These are phyloP conservation scores for Lonchura striata DNA, from an alignment of 2,113 vertebrate species.

Conservation along the genomic window DNA sequence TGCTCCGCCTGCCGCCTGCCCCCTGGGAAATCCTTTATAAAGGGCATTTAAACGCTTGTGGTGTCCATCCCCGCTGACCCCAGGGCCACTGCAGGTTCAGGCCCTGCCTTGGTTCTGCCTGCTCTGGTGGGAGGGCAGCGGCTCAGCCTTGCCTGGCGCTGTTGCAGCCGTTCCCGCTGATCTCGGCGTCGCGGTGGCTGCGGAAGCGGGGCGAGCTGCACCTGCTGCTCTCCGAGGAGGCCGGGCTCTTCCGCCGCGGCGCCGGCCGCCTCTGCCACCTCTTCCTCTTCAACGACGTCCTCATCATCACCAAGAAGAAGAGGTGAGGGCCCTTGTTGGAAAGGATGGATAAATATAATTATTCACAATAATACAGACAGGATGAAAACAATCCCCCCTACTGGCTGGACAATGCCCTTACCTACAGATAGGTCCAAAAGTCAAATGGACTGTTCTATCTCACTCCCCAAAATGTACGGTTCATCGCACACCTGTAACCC, in stretches of 20 bases:
- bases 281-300: conserved; percentile 91
- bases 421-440: too few species aligned
- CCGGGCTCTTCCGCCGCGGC: conserved; percentile 84
- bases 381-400: too few species aligned
- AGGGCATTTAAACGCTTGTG: rapidly evolving
- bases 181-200: conserved; percentile 90
- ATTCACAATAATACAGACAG: too few species aligned
- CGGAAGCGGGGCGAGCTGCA: conserved; percentile 86
- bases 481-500: too few species aligned
- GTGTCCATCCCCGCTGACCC: not conserved
- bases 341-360: too few species aligned
- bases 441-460: too few species aligned
- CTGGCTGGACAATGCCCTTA: too few species aligned
- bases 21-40: not conserved
- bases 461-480: too few species aligned
- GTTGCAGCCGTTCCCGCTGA: conserved; percentile 82
- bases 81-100: rapidly evolving
- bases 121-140: rapidly evolving
- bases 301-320: conserved; percentile 93
- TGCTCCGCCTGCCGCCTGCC: rapidly evolving
- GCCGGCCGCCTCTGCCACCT: conserved; percentile 84
- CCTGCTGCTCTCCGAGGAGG: conserved; percentile 77
- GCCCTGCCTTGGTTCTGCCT: not conserved
- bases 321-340: conserved; percentile 83
- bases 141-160: rapidly evolving